phyloP scores from a whole-genome alignment of 1,140 invertebrate genomes.

The Sweltsa coloradensis region DNA sequence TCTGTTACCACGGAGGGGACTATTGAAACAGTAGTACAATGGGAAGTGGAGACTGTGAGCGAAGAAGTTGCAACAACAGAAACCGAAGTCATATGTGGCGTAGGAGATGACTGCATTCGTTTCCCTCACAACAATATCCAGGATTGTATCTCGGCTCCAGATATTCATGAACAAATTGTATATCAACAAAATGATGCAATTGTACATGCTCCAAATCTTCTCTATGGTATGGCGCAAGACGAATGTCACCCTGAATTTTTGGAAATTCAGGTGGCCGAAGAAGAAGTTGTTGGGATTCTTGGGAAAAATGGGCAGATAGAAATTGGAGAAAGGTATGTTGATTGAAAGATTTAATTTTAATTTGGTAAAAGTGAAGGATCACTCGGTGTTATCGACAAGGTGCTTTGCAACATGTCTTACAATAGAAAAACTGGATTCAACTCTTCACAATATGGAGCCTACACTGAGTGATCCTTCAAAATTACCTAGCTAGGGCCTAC shows the following conservation, averaged over 20 bases:
- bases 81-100: constrained; percentile 47
- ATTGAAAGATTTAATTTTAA: constrained; percentile 2
- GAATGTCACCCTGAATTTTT: constrained; percentile 5
- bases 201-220: constrained; percentile 28
- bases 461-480: no score
- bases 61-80: no score
- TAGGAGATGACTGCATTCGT: constrained; percentile 29
- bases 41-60: no score
- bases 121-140: not conserved
- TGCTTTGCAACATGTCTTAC: constrained; percentile 25
- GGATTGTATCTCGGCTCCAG: constrained; percentile 22
- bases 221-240: constrained; percentile 14
- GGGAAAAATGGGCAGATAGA: constrained; percentile 31
- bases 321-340: constrained; percentile 40
- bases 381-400: not conserved
- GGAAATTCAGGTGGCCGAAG: constrained; percentile 17
- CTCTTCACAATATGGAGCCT: no score
- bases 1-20: no score
- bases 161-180: constrained; percentile 31
- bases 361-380: not conserved
- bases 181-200: constrained; percentile 42
- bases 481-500: no score
- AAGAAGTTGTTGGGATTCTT: constrained; percentile 30
- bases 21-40: no score
- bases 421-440: not conserved